Conservation (phyloP, 2,113 vertebrate species). For the Platysteira castanea region DNA sequence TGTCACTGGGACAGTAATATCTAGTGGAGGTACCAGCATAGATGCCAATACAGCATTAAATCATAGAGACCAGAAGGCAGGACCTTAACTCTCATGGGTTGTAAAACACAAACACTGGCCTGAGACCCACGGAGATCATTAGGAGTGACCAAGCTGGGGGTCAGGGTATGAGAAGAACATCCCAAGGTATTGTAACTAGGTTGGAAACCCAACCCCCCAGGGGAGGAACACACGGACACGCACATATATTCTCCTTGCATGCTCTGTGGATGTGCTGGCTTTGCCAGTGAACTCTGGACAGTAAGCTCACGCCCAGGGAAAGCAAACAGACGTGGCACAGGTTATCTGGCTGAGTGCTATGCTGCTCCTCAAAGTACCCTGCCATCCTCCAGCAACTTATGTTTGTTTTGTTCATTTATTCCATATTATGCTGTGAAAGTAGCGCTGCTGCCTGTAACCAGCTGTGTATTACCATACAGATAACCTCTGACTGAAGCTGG, state of each 20-base stretch:
- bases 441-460: neutral
- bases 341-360: neutral
- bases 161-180: neutral
- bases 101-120: rapidly evolving
- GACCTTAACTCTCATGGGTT: neutral
- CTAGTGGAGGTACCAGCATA: neutral
- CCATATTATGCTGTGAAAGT: neutral
- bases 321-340: neutral
- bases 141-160: neutral
- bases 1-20: neutral
- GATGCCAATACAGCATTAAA: neutral
- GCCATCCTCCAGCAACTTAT: neutral
- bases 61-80: neutral
- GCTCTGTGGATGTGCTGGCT: neutral
- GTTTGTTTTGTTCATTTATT: neutral
- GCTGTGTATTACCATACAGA: neutral
- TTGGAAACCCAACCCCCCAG: neutral
- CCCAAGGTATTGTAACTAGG: neutral
- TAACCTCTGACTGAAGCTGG: neutral
- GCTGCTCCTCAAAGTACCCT: neutral
- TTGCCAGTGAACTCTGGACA: neutral
- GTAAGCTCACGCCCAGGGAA: neutral
- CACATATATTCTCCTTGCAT: neutral
- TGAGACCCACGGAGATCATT: neutral
- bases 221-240: rapidly evolving